Evolutionary conservation across 2,113 vertebrate species (phyloP).

Genomic region (Plecturocebus donacophilus): DNA sequence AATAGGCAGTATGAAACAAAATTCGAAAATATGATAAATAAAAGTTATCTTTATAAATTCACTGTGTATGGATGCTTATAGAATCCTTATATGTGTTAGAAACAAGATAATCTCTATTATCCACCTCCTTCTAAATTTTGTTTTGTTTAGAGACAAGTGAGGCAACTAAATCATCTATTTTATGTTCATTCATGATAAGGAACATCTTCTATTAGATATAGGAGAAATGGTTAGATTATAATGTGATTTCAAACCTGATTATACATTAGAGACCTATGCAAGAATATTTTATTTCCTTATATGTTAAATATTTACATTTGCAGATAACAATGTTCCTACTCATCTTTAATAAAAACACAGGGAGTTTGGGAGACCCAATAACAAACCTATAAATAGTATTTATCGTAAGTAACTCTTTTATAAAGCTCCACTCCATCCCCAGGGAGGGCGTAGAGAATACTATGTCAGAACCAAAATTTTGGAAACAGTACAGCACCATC

Average conservation of each 20-base stretch:
- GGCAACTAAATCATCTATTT: neutral
- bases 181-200: neutral
- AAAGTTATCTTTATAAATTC: neutral
- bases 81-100: neutral
- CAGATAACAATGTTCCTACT: neutral
- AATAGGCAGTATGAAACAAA: neutral
- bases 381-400: neutral
- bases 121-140: neutral
- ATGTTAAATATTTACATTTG: neutral
- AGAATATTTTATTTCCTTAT: neutral
- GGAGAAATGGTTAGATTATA: neutral
- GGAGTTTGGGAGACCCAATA: neutral
- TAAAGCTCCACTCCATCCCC: neutral
- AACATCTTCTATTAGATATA: neutral
- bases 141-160: neutral
- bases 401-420: neutral
- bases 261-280: neutral
- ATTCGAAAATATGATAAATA: neutral
- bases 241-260: neutral
- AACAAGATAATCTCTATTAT: neutral
- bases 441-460: neutral
- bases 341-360: neutral
- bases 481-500: neutral
- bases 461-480: neutral
- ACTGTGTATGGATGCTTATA: neutral